Conservation (phyloP, 1,140 invertebrate species). For the Samia ricini region DNA sequence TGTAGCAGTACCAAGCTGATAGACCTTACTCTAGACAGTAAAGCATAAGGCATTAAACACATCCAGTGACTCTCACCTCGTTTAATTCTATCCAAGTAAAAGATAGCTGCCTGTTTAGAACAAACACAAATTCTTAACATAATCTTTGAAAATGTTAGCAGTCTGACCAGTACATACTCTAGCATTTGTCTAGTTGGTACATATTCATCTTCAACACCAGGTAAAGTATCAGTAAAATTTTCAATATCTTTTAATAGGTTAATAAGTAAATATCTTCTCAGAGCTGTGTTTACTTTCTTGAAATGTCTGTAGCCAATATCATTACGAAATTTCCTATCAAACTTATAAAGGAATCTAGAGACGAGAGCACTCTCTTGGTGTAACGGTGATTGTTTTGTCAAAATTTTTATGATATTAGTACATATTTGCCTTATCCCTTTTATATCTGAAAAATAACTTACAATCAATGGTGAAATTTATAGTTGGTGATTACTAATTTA, state of each 20-base stretch:
- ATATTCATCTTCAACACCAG: slow-evolving; percentile 41
- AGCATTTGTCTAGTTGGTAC: slow-evolving; percentile 80
- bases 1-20: slow-evolving; percentile 71
- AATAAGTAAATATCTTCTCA: slow-evolving; percentile 77
- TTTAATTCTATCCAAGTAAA: slow-evolving; percentile 76
- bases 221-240: slow-evolving; percentile 50
- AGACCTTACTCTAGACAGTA: slow-evolving; percentile 79
- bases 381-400: slow-evolving; percentile 73
- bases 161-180: slow-evolving; percentile 77
- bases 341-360: slow-evolving; percentile 79
- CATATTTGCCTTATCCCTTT: slow-evolving; percentile 38
- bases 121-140: slow-evolving; percentile 75
- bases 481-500: too few species aligned
- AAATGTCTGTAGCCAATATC: slow-evolving; percentile 80
- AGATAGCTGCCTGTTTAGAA: slow-evolving; percentile 68
- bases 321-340: slow-evolving; percentile 80
- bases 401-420: slow-evolving; percentile 57
- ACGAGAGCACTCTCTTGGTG: slow-evolving; percentile 78
- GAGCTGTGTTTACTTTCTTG: slow-evolving; percentile 77
- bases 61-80: slow-evolving; percentile 79
- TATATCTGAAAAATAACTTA: slow-evolving; percentile 52
- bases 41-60: slow-evolving; percentile 76
- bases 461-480: neutral
- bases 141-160: slow-evolving; percentile 78
- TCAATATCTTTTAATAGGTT: slow-evolving; percentile 70